Evolutionary conservation across 2,888 invertebrate species (phyloP), one percentile per base, ranked within the genome.

Genomic region (Stenurella melanura): DNA sequence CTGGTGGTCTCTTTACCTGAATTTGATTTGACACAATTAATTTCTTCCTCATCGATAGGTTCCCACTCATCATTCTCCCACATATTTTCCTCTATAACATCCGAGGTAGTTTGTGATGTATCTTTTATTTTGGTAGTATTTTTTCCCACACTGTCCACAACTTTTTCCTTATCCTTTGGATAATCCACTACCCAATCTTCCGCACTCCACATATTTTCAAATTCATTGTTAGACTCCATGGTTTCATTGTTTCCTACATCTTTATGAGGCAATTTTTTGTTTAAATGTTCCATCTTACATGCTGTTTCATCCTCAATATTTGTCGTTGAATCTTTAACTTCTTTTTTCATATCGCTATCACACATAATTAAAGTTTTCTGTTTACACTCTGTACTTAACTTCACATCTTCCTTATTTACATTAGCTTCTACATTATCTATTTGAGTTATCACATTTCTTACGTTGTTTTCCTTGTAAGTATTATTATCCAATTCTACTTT

Each of bases 21-120:
- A 17, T 66, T 71, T 63, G 12, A n/a, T 54, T 19, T 21, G 2
- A 54, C 21, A n/a, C 12, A 56, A 54, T 78, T 21, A 34, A 63
- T 42, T 5, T 66, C 73, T 73, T 76, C 66, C 81, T 91, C 90
- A 82, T 89, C 91, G 83, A 92, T 90, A 54, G 91, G 90, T 86
- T 91, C 90, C 92, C 92, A 92, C 0, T 91, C 91, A 0, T 90
- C 90, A 77, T 83, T 86, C 68, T 83, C 83, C 86, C 88, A 91
- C 58, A 90, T 89, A 82, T 90, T 89, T 7, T 88, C 87, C 73
- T 86, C 84, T 26, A 56, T 30, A 17, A 26, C 12, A n/a, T 21
- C 61, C 19, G 19, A 12, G 42, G 18, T 15, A 17, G 11, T 18
- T 0, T 38, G 19, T 38, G 38, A 3, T 10, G 12, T 17, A 6